These are phyloP conservation scores for Drosophila mercatorum DNA, from an alignment of 2,888 invertebrate genomes.

Conservation along the genomic window DNA sequence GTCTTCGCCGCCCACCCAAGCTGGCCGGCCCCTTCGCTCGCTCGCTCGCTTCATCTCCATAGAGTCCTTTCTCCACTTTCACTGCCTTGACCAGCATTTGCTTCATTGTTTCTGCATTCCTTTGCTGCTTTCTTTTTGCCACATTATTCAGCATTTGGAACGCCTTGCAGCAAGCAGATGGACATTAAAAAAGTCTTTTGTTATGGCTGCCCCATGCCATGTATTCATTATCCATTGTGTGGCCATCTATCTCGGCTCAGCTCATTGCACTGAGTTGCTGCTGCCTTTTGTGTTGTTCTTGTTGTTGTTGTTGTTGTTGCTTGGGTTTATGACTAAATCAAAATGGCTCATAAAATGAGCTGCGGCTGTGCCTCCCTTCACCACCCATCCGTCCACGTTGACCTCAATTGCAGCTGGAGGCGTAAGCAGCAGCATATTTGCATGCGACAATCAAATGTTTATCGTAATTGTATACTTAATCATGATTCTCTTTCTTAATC, in stretches of 20 bases:
- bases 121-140: slow-evolving; percentile 27
- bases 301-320: slow-evolving; percentile 20
- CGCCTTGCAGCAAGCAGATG: slow-evolving; percentile 36
- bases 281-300: slow-evolving; percentile 18
- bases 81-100: slow-evolving; percentile 62
- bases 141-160: slow-evolving; percentile 56
- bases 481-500: slow-evolving; percentile 1
- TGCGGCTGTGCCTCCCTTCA: neutral
- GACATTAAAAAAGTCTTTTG: slow-evolving; percentile 39
- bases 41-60: neutral
- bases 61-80: slow-evolving; percentile 36
- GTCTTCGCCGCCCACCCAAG: slow-evolving; percentile 1
- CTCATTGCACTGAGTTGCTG: slow-evolving; percentile 24
- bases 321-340: slow-evolving; percentile 49
- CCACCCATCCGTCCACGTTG: slow-evolving; percentile 2
- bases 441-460: slow-evolving; percentile 22
- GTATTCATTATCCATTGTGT: slow-evolving; percentile 23
- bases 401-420: slow-evolving; percentile 43
- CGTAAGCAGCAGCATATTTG: slow-evolving; percentile 15
- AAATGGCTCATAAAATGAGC: slow-evolving; percentile 35
- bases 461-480: slow-evolving; percentile 24
- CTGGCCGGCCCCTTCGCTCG: neutral
- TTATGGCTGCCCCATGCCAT: slow-evolving; percentile 12
- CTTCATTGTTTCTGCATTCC: slow-evolving; percentile 3
- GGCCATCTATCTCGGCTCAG: slow-evolving; percentile 31